These are phyloP conservation scores for Trichoplusia ni DNA, from an alignment of 1,140 invertebrate genomes.

Conservation along the genomic window DNA sequence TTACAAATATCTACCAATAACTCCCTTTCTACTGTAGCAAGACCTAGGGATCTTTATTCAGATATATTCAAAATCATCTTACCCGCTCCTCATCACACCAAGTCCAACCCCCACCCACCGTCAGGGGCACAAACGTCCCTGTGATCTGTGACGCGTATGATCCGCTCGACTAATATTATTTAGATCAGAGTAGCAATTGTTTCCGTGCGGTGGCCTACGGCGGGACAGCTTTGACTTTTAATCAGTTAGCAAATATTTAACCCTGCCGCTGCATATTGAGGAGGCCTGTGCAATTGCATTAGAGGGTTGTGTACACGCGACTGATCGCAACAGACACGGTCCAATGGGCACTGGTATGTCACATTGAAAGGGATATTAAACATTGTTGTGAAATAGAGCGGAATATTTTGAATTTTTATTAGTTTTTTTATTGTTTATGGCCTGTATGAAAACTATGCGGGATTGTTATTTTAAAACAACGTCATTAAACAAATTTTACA, in stretches of 20 bases:
- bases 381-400: constrained; percentile 15
- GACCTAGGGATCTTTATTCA: too few species aligned
- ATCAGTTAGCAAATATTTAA: constrained; percentile 71
- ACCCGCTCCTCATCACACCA: background rate
- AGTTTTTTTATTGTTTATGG: background rate
- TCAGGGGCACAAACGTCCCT: constrained; percentile 41
- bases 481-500: too few species aligned
- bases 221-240: constrained; percentile 73
- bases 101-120: background rate
- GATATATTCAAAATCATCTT: too few species aligned
- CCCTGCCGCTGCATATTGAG: constrained; percentile 61
- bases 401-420: background rate
- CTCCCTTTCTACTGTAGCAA: too few species aligned
- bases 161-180: constrained; percentile 65
- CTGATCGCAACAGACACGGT: constrained; percentile 43
- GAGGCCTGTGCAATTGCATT: constrained; percentile 69
- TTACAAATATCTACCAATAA: too few species aligned
- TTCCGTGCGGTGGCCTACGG: constrained; percentile 58
- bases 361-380: constrained; percentile 36
- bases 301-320: constrained; percentile 49
- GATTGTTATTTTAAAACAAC: too few species aligned
- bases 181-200: constrained; percentile 51
- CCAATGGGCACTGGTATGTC: constrained; percentile 53
- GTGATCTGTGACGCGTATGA: constrained; percentile 60
- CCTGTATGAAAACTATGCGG: background rate